Percentiles rank a stretch among this genome's conserved stretches.
Conservation (phyloP, 35 echinoderm and acorn worm species). For the Hemicentrotus pulcherrimus region DNA sequence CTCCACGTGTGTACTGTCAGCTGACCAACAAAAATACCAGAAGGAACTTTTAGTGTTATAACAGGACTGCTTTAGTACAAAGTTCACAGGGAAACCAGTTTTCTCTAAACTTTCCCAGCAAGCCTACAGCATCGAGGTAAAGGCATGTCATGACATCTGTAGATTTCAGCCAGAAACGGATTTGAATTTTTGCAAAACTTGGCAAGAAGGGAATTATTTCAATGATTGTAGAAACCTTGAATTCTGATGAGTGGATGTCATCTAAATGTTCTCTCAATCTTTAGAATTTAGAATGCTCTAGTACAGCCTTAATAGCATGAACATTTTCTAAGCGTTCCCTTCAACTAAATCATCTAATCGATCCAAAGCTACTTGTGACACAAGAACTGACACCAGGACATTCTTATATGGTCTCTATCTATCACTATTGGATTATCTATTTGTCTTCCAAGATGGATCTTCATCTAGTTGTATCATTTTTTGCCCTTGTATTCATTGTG, state of each 20-base stretch:
- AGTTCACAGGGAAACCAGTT: background rate
- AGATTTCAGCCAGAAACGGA: background rate
- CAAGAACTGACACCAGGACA: background rate
- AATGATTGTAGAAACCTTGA: constrained; percentile 2
- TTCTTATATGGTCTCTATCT: background rate
- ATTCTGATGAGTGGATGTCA: background rate
- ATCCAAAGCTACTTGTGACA: no score
- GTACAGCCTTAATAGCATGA: background rate
- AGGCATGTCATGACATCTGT: background rate
- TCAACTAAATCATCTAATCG: background rate
- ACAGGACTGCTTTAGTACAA: background rate
- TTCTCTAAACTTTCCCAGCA: background rate
- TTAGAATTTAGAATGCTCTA: background rate
- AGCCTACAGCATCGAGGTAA: background rate
- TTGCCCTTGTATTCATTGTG: constrained; percentile 29
- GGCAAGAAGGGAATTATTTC: background rate
- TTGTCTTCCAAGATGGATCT: constrained; percentile 20
- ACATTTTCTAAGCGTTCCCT: background rate
- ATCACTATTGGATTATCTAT: background rate
- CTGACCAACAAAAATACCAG: background rate
- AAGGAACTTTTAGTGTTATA: background rate
- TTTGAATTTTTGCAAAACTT: background rate
- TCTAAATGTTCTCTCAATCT: background rate
- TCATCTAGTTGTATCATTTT: background rate
- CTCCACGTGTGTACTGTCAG: constrained; percentile 12